A percentile compares a stretch with the other conserved stretches of the same genome.
Conservation (phyloP, 2,113 vertebrate species). For the Psilopsiagon aurifrons region DNA sequence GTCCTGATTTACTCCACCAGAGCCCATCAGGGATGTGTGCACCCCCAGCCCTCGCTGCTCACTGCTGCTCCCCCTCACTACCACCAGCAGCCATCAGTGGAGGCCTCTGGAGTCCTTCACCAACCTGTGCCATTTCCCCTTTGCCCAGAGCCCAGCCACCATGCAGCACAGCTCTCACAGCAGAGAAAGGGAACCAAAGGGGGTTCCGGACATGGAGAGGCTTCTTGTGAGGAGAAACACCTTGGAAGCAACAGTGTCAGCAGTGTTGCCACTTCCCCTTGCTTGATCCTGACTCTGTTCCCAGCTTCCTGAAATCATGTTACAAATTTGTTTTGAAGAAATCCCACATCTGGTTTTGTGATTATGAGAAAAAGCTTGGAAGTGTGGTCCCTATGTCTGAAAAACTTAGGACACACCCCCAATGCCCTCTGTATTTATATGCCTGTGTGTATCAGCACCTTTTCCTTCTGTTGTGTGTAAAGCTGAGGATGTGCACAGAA, state of each 20-base stretch:
- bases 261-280: background rate
- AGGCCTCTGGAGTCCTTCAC: background rate
- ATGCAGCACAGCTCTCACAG: background rate
- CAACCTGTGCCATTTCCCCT: accelerated
- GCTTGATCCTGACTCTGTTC: background rate
- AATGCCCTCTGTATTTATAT: accelerated
- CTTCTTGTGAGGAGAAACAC: background rate
- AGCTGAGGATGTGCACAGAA: background rate
- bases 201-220: background rate
- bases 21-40: accelerated
- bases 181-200: accelerated
- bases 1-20: accelerated
- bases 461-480: background rate
- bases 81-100: background rate
- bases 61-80: accelerated
- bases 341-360: background rate
- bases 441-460: background rate
- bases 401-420: background rate
- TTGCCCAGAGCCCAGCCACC: background rate
- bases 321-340: background rate
- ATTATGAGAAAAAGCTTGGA: background rate
- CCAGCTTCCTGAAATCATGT: background rate
- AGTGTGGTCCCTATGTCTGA: background rate
- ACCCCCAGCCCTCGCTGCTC: accelerated
- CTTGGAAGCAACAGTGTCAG: background rate